phyloP scores from a whole-genome alignment of 2,888 invertebrate genomes.

The Xiphydria camelus region DNA sequence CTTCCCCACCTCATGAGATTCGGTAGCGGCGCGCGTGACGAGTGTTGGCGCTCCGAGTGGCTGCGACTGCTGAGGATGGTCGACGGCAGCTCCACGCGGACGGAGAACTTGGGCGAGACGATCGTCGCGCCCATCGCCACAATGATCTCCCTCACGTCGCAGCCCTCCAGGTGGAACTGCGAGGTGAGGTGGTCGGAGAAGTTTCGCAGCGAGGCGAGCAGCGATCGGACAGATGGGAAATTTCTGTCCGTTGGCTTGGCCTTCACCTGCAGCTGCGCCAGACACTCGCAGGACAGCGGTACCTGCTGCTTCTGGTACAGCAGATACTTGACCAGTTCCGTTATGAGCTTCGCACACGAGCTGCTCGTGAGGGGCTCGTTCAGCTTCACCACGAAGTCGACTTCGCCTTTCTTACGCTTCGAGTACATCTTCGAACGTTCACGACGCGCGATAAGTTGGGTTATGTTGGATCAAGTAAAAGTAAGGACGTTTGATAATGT shows the following conservation, averaged over 20 bases:
- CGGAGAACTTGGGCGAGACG: slow-evolving; percentile 49
- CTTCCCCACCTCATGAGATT: slow-evolving; percentile 55
- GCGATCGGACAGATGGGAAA: slow-evolving; percentile 31
- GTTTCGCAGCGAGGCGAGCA: slow-evolving; percentile 34
- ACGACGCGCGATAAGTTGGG: too few species aligned
- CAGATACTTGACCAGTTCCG: slow-evolving; percentile 54
- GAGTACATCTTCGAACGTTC: slow-evolving; percentile 41
- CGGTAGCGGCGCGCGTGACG: slow-evolving; percentile 48
- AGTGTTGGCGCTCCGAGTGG: slow-evolving; percentile 49
- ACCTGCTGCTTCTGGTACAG: slow-evolving; percentile 58
- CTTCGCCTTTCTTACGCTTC: slow-evolving; percentile 29
- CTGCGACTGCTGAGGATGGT: slow-evolving; percentile 41
- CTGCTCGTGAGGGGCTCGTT: slow-evolving; percentile 53
- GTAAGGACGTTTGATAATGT: too few species aligned
- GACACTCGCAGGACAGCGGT: slow-evolving; percentile 52
- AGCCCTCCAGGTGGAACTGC: slow-evolving; percentile 38
- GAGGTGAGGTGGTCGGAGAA: slow-evolving; percentile 41
- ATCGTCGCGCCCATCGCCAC: slow-evolving; percentile 54
- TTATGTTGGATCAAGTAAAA: too few species aligned
- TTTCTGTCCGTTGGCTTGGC: slow-evolving; percentile 43
- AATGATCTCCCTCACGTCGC: slow-evolving; percentile 48
- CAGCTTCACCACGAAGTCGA: slow-evolving; percentile 42
- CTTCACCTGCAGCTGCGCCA: slow-evolving; percentile 40
- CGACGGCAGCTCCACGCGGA: slow-evolving; percentile 44
- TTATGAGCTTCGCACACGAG: slow-evolving; percentile 50